Conservation (phyloP, 2,113 vertebrate genomes). For the Atrichornis clamosus region DNA sequence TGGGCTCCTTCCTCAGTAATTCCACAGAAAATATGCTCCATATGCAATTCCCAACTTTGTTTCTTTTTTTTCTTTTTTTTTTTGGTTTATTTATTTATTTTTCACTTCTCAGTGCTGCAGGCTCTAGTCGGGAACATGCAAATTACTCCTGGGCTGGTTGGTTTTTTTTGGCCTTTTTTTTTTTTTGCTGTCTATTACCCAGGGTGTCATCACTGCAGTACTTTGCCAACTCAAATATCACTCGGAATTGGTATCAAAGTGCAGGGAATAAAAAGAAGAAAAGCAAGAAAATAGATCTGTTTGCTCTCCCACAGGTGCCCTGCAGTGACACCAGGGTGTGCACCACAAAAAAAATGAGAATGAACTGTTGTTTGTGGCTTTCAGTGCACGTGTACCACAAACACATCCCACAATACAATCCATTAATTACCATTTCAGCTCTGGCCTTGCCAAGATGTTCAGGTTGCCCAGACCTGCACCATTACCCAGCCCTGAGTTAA, state of each 20-base stretch:
- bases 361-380: background rate
- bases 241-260: background rate
- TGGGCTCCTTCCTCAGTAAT: background rate
- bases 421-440: background rate
- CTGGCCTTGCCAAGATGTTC: background rate
- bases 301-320: background rate
- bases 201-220: background rate
- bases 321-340: background rate
- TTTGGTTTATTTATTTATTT: background rate
- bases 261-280: too few relatives aligned
- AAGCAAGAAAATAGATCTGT: background rate
- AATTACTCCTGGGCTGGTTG: background rate
- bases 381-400: background rate
- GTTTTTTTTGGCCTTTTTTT: background rate
- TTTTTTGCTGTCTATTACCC: background rate
- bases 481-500: background rate
- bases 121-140: background rate
- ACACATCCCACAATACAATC: background rate
- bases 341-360: background rate
- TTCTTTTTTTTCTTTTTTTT: background rate
- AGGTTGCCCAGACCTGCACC: background rate
- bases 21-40: background rate
- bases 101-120: background rate
- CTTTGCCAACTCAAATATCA: background rate
- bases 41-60: background rate